Evolutionary conservation across 2,113 vertebrate species (phyloP).

Genomic region (Notarius lentiginosus): DNA sequence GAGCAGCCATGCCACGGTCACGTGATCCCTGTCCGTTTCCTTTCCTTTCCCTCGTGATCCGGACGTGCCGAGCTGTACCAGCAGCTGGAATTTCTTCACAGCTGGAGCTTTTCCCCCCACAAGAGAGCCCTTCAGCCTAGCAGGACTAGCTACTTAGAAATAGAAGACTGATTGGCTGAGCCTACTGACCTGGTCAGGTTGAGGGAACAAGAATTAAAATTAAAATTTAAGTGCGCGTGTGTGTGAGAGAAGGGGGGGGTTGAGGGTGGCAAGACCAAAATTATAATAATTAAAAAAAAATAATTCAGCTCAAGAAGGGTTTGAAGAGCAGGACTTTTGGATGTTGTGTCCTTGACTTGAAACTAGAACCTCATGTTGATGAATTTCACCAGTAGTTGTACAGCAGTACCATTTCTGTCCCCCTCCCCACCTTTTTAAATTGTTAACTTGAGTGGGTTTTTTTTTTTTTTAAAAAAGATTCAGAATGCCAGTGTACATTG

Average conservation of each 20-base stretch:
- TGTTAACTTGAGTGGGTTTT: constrained; percentile 74
- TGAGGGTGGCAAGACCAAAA: constrained; percentile 63
- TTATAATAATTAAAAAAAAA: constrained; percentile 40
- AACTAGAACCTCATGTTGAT: constrained; percentile 76
- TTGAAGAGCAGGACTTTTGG: constrained; percentile 68
- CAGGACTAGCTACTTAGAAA: constrained; percentile 75
- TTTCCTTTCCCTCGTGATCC: constrained; percentile 46
- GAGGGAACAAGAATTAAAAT: constrained; percentile 61
- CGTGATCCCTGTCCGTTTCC: constrained; percentile 11
- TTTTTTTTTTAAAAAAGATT: constrained; percentile 55
- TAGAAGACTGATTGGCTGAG: constrained; percentile 81
- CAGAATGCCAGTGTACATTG: constrained; percentile 60
- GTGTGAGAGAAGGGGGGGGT: neutral
- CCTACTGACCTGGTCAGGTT: constrained; percentile 68
- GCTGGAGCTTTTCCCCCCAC: constrained; percentile 62
- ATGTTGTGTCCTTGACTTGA: constrained; percentile 59
- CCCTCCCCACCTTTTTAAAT: constrained; percentile 60
- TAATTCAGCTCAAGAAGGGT: constrained; percentile 57
- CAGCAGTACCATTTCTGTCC: constrained; percentile 69
- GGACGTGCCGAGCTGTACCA: constrained; percentile 62
- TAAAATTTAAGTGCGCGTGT: too few relatives aligned
- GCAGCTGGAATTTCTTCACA: constrained; percentile 68
- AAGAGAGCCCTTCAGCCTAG: constrained; percentile 78
- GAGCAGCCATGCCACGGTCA: constrained; percentile 67
- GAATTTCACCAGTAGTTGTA: constrained; percentile 90